Evolutionary conservation across 2,797 vertebrate species (phyloP).

Genomic region (Vultur gryphus): DNA sequence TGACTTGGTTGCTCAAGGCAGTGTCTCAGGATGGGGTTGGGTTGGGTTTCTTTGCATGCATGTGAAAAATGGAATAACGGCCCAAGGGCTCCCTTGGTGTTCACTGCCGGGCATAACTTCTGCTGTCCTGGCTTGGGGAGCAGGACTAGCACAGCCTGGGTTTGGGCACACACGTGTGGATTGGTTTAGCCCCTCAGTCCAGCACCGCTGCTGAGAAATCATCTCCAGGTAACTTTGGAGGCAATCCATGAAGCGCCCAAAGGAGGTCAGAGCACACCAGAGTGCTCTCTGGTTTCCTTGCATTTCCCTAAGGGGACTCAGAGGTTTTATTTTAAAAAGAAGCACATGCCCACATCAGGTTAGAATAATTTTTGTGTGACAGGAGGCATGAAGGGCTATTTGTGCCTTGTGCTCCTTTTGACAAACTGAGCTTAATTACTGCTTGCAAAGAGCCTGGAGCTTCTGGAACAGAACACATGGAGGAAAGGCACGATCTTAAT

Average conservation of each 20-base stretch:
- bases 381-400: background rate
- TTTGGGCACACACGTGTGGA: fast-evolving
- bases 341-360: background rate
- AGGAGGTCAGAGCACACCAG: background rate
- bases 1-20: background rate
- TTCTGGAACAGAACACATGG: background rate
- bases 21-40: background rate
- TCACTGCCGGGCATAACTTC: background rate
- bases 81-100: background rate
- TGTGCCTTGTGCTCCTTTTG: background rate
- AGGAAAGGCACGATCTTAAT: background rate
- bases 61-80: background rate
- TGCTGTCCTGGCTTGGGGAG: background rate
- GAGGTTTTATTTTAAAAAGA: background rate
- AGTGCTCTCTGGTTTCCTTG: background rate
- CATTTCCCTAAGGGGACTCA: background rate
- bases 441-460: background rate
- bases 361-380: background rate
- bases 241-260: background rate
- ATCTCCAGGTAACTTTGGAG: background rate
- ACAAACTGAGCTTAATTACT: background rate
- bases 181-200: background rate
- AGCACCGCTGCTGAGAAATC: background rate
- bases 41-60: background rate
- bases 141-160: background rate